Evolutionary conservation across 2,113 vertebrate species (phyloP).

Genomic region (Pteruthius melanotis): DNA sequence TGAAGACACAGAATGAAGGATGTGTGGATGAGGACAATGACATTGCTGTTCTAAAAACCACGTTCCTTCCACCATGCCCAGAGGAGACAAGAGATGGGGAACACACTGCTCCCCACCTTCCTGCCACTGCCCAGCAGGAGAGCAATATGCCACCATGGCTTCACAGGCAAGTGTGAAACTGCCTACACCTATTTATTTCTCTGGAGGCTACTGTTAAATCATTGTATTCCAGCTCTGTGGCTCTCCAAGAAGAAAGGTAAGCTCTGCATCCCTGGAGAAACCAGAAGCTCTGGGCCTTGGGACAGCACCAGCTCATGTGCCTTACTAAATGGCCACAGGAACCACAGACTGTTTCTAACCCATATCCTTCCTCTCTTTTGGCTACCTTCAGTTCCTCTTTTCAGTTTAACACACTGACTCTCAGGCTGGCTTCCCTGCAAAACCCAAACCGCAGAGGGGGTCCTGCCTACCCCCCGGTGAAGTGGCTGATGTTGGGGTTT

Average conservation of each 20-base stretch:
- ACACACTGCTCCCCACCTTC: neutral
- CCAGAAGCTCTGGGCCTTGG: neutral
- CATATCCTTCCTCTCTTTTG: constrained; percentile 39
- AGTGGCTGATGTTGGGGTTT: neutral
- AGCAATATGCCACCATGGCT: neutral
- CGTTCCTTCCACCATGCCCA: neutral
- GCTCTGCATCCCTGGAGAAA: neutral
- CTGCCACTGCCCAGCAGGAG: neutral
- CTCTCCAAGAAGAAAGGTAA: neutral
- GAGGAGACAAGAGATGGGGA: neutral
- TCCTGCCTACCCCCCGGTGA: neutral
- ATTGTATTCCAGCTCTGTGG: neutral
- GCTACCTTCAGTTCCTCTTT: constrained; percentile 42
- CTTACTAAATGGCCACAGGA: neutral
- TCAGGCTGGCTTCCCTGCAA: neutral
- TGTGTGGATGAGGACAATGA: neutral
- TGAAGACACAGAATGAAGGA: neutral
- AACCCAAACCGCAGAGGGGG: neutral
- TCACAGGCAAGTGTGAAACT: neutral
- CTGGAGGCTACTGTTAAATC: neutral
- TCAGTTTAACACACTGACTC: neutral
- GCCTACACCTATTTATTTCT: neutral
- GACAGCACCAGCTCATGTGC: neutral
- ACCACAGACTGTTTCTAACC: neutral
- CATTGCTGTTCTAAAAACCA: neutral